Evolutionary conservation across 2,797 vertebrate genomes (phyloP).

Genomic region (Enteromius trimaculatus): DNA sequence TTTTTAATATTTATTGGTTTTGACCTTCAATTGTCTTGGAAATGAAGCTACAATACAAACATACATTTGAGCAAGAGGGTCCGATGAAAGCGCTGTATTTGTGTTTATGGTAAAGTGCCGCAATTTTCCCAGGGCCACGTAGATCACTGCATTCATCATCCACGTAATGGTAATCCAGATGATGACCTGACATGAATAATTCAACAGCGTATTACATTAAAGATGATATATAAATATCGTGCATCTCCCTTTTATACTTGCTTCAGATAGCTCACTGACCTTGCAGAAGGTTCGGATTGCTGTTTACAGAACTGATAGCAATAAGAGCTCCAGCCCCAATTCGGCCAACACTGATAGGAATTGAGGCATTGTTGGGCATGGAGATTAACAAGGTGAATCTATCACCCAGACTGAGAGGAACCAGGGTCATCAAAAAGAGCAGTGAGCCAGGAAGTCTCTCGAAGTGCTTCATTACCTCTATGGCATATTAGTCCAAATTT

Average conservation of each 20-base stretch:
- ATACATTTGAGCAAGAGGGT: slow-evolving; percentile 61
- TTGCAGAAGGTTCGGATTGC: slow-evolving; percentile 53
- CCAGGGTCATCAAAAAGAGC: slow-evolving; percentile 30
- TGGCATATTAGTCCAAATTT: slow-evolving; percentile 17
- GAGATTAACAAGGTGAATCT: slow-evolving; percentile 63
- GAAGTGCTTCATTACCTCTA: slow-evolving; percentile 23
- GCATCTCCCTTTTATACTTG: neutral
- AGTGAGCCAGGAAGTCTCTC: neutral
- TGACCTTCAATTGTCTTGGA: neutral
- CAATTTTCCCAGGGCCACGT: slow-evolving; percentile 60
- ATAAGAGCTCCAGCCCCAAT: slow-evolving; percentile 63
- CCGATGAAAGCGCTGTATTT: slow-evolving; percentile 66
- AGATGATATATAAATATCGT: neutral
- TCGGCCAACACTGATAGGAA: slow-evolving; percentile 58
- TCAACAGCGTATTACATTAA: slow-evolving; percentile 5
- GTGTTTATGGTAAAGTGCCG: slow-evolving; percentile 47
- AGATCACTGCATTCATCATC: slow-evolving; percentile 63
- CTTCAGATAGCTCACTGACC: slow-evolving; percentile 50
- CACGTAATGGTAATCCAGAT: slow-evolving; percentile 61
- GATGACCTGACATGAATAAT: slow-evolving; percentile 55
- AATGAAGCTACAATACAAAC: neutral
- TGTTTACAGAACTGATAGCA: slow-evolving; percentile 61
- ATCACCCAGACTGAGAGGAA: slow-evolving; percentile 5
- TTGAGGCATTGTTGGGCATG: slow-evolving; percentile 59
- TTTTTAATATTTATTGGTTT: neutral